phyloP scores from a whole-genome alignment of 2,113 vertebrate genomes.

The Sakesphorus luctuosus region DNA sequence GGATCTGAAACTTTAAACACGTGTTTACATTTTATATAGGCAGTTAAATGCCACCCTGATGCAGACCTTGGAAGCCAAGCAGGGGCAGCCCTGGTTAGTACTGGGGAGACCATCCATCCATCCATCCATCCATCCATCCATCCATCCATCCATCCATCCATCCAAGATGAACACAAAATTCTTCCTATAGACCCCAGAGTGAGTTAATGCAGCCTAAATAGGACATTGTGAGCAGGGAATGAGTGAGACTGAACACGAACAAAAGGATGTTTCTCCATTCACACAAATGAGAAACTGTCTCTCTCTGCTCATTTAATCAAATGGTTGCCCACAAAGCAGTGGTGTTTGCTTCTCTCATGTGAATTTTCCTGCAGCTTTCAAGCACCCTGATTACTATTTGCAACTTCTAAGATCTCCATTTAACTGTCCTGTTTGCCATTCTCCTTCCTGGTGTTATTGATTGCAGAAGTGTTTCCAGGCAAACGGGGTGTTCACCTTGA shows the following conservation, averaged over 20 bases:
- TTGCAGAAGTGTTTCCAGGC: neutral
- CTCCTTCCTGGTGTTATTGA: neutral
- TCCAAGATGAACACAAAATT: neutral
- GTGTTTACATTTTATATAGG: too few species aligned
- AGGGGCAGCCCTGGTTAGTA: too few species aligned
- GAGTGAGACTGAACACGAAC: neutral
- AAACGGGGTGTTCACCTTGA: neutral
- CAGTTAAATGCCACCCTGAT: too few species aligned
- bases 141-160: too few species aligned
- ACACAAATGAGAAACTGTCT: constrained; percentile 21
- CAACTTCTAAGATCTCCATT: neutral
- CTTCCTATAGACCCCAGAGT: neutral
- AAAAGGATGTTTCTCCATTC: constrained; percentile 5
- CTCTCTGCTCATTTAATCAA: neutral
- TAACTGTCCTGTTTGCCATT: neutral
- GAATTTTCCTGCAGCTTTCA: neutral
- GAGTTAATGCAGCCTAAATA: constrained; percentile 20
- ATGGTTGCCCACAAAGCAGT: neutral
- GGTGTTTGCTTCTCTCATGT: neutral
- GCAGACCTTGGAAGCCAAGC: too few species aligned
- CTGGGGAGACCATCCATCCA: too few species aligned
- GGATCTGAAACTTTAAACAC: too few species aligned
- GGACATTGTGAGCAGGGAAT: neutral
- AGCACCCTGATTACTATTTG: neutral
- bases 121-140: too few species aligned